Percentiles rank a stretch among this genome's conserved stretches.
Evolutionary conservation across 2,113 vertebrate species (phyloP).

Genomic region (Alligator sinensis): DNA sequence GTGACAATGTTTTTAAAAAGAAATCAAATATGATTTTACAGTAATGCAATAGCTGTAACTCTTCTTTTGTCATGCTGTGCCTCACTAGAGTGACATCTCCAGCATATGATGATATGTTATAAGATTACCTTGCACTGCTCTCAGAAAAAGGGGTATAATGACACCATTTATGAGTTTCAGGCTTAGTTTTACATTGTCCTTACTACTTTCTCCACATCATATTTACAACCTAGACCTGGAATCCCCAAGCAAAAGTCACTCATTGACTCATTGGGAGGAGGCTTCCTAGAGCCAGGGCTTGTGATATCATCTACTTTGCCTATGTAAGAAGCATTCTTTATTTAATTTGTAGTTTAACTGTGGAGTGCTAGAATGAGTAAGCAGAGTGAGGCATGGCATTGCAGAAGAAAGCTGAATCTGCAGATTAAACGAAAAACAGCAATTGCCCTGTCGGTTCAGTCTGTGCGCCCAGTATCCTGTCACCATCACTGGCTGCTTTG

Average conservation of each 20-base stretch:
- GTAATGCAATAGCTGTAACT: not conserved
- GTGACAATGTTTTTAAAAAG: constrained; percentile 13
- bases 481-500: rapidly evolving
- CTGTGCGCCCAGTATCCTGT: not conserved
- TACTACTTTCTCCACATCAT: not conserved
- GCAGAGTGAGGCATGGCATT: not conserved
- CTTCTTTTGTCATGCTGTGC: not conserved
- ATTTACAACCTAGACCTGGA: not conserved
- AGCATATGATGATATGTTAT: not conserved
- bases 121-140: not conserved
- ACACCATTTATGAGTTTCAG: not conserved
- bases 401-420: not conserved
- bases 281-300: not conserved
- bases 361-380: not conserved
- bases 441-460: too few species aligned
- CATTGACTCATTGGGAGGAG: not conserved
- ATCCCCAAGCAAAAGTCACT: rapidly evolving
- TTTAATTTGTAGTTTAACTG: not conserved
- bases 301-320: rapidly evolving
- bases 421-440: not conserved
- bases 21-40: constrained; percentile 7
- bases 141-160: not conserved
- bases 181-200: not conserved
- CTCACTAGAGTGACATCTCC: not conserved
- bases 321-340: not conserved